Conservation (phyloP, 2,113 vertebrate genomes). For the Cyanoramphus novaezelandiae region DNA sequence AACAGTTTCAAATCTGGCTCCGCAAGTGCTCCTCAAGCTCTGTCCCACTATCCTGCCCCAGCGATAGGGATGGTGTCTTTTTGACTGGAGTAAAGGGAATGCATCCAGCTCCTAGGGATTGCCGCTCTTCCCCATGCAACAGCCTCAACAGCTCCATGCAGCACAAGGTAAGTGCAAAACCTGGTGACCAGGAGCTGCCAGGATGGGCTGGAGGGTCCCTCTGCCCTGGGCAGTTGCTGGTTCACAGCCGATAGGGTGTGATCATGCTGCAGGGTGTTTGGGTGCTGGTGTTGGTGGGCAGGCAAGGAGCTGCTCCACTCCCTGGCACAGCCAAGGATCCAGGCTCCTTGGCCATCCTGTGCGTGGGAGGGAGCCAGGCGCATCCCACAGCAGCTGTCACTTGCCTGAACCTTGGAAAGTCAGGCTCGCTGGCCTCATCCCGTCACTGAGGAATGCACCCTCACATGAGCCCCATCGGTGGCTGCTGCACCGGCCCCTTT, state of each 20-base stretch:
- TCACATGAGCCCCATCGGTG: not conserved
- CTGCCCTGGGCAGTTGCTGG: not conserved
- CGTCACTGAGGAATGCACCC: not conserved
- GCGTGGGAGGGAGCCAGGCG: not conserved
- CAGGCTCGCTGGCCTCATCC: not conserved
- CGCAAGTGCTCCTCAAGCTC: accelerated
- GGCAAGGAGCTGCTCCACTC: not conserved
- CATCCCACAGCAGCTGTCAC: not conserved
- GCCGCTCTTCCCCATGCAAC: not conserved
- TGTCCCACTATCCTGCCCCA: not conserved
- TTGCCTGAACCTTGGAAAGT: not conserved
- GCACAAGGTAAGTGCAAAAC: not conserved
- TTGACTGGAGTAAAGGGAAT: not conserved
- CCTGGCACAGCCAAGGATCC: accelerated
- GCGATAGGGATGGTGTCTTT: accelerated
- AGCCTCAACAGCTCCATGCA: not conserved
- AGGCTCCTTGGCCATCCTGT: not conserved
- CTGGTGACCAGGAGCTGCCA: not conserved
- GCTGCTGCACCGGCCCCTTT: not conserved
- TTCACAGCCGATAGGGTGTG: not conserved
- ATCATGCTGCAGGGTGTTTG: not conserved
- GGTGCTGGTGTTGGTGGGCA: not conserved
- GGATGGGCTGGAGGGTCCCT: not conserved
- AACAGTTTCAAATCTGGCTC: not conserved
- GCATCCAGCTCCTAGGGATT: not conserved